Conservation (phyloP, 2,113 vertebrate genomes). For the Physeter macrocephalus region DNA sequence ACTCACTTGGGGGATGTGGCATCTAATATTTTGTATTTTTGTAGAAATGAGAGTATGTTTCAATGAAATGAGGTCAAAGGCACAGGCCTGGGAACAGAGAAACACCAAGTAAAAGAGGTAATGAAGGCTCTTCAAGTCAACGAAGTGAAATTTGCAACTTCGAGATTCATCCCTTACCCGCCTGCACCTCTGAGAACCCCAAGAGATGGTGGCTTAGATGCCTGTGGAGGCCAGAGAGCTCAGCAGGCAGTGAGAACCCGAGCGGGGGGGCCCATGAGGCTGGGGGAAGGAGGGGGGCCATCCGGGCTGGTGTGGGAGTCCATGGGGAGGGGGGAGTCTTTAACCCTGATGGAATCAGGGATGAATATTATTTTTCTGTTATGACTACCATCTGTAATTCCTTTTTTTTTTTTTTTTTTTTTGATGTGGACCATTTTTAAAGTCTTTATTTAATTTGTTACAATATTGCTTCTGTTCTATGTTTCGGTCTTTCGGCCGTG, state of each 20-base stretch:
- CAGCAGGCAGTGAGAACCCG: background rate
- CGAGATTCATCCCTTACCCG: background rate
- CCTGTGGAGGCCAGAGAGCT: background rate
- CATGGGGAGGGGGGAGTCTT: fast-evolving
- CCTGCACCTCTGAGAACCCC: background rate
- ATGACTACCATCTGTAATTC: background rate
- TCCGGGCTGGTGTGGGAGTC: fast-evolving
- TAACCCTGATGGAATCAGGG: background rate
- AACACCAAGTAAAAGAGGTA: background rate
- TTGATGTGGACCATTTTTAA: too few relatives aligned
- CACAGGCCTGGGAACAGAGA: background rate
- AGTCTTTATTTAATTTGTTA: too few relatives aligned
- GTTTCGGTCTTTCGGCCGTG: too few relatives aligned
- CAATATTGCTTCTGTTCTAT: too few relatives aligned
- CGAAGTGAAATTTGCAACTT: background rate
- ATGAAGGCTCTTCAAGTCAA: background rate
- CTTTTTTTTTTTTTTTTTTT: background rate
- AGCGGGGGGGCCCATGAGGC: background rate
- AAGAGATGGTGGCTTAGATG: background rate
- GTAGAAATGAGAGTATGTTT: background rate
- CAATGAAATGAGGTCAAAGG: background rate
- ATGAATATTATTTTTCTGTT: background rate
- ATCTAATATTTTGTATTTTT: background rate
- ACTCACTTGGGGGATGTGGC: background rate
- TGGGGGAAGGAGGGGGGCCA: fast-evolving